Percentiles rank a stretch among this genome's conserved stretches.
phyloP scores from a whole-genome alignment of 2,888 invertebrate genomes.

The Caenorhabditis japonica region DNA sequence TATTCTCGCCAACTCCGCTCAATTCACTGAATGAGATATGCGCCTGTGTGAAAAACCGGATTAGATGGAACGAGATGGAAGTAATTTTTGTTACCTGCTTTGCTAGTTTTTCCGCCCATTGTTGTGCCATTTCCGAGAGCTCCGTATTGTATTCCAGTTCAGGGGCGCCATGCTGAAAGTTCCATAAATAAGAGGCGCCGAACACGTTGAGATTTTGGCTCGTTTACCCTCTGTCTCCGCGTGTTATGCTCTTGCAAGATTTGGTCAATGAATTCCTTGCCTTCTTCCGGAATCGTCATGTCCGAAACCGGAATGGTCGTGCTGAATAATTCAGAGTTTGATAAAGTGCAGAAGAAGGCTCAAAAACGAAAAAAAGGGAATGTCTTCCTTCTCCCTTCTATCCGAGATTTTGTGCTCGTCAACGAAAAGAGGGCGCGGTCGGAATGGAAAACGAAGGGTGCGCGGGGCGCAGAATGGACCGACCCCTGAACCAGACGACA shows the following conservation, averaged over 20 bases:
- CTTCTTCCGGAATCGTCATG: conserved; percentile 28
- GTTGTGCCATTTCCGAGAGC: conserved; percentile 78
- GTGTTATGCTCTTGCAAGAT: conserved; percentile 57
- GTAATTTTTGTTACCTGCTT: conserved; percentile 51
- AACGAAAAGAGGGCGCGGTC: conserved; percentile 37
- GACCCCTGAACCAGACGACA: conserved; percentile 32
- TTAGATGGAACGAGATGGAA: too few relatives aligned
- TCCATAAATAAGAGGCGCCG: too few relatives aligned
- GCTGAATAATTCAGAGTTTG: not conserved
- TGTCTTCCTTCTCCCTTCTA: conserved; percentile 6
- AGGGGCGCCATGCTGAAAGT: conserved; percentile 58
- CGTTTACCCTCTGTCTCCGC: conserved; percentile 43
- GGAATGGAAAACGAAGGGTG: conserved; percentile 42
- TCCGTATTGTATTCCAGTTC: conserved; percentile 76
- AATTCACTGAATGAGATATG: conserved; percentile 64
- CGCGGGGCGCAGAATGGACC: too few relatives aligned
- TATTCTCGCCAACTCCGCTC: conserved; percentile 76
- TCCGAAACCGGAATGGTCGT: conserved; percentile 31
- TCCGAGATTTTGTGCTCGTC: conserved; percentile 24
- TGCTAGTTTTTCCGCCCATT: conserved; percentile 79
- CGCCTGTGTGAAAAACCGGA: too few relatives aligned
- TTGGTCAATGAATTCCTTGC: conserved; percentile 49
- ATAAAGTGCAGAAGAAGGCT: conserved; percentile 10
- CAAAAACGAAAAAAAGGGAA: conserved; percentile 6
- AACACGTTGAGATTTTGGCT: not conserved